These are phyloP conservation scores for Ammodytes marinus DNA, from an alignment of 2,113 vertebrate species.

Conservation along the genomic window DNA sequence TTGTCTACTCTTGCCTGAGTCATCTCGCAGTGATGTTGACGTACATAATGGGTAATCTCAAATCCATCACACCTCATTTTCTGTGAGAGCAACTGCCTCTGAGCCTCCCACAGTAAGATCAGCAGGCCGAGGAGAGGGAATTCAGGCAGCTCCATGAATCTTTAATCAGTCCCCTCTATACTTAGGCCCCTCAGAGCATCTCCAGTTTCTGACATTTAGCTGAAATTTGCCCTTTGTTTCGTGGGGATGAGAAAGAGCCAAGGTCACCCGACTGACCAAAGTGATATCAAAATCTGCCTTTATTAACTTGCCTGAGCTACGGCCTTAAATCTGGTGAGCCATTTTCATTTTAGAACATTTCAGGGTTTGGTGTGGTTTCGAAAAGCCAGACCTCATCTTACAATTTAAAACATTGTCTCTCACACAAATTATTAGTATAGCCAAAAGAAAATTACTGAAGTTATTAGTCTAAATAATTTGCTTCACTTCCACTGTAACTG, in stretches of 20 bases:
- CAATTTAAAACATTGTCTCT: conserved; percentile 32
- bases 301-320: conserved; percentile 6
- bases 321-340: not conserved
- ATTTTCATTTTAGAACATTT: not conserved
- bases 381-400: conserved; percentile 27
- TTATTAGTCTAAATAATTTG: conserved; percentile 60
- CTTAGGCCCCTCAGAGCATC: conserved; percentile 75
- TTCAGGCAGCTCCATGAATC: conserved; percentile 82
- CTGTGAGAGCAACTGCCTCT: conserved; percentile 61
- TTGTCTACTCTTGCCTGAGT: conserved; percentile 62
- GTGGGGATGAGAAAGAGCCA: conserved; percentile 65
- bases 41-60: conserved; percentile 65
- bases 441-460: conserved; percentile 24
- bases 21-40: conserved; percentile 51
- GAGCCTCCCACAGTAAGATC: conserved; percentile 74
- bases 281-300: conserved; percentile 57
- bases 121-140: conserved; percentile 66
- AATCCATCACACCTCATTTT: conserved; percentile 61
- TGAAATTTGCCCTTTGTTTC: conserved; percentile 79
- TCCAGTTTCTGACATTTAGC: conserved; percentile 86
- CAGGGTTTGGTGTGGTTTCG: not conserved
- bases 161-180: conserved; percentile 84
- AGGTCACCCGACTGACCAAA: conserved; percentile 70
- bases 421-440: conserved; percentile 18
- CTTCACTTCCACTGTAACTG: conserved; percentile 43